Percentiles rank a stretch among this genome's conserved stretches.
Conservation (phyloP, 2,113 vertebrate species). For the Emberiza fucata region DNA sequence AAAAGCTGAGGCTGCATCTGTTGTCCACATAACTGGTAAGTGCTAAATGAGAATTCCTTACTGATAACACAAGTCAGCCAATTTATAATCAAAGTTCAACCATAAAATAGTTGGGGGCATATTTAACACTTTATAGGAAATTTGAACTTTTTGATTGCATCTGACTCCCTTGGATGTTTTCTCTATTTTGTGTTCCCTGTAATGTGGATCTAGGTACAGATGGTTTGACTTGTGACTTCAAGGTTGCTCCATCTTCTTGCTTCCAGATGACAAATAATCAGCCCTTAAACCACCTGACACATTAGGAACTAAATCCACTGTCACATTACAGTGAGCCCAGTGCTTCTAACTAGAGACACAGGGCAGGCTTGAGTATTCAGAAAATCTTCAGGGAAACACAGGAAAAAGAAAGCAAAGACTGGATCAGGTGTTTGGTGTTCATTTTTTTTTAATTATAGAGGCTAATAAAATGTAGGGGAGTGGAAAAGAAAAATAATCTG, state of each 20-base stretch:
- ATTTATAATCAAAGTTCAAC: not conserved
- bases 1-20: constrained; percentile 69
- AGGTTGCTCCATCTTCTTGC: not conserved
- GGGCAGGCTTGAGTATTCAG: not conserved
- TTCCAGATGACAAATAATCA: not conserved
- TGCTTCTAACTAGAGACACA: not conserved
- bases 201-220: not conserved
- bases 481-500: not conserved
- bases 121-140: not conserved
- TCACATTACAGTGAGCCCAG: not conserved
- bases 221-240: not conserved
- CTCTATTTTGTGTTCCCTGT: not conserved
- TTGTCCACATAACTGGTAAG: constrained; percentile 77
- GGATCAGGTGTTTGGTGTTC: not conserved
- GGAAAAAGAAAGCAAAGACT: not conserved
- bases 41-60: not conserved
- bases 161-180: not conserved
- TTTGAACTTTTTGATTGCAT: not conserved
- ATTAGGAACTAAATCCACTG: not conserved
- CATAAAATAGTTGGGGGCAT: not conserved
- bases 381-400: not conserved
- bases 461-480: not conserved
- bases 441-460: not conserved
- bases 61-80: not conserved
- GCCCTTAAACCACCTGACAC: not conserved